Evolutionary conservation across 2,797 vertebrate genomes (phyloP).

Genomic region (Sorex maritimensis): DNA sequence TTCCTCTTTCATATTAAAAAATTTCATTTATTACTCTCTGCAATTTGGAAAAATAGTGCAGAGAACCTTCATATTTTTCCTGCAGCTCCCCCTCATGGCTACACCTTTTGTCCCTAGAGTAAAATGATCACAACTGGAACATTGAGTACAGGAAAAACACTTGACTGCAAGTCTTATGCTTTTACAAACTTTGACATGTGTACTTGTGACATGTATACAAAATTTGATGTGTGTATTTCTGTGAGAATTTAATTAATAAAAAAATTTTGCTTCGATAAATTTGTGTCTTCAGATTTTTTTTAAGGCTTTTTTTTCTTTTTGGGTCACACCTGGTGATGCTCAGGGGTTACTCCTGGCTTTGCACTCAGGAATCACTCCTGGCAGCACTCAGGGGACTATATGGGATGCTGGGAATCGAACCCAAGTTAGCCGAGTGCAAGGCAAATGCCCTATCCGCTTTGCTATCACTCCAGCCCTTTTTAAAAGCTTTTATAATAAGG

Average conservation of each 20-base stretch:
- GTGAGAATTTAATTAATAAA: not conserved
- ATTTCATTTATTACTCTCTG: not conserved
- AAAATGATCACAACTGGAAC: not conserved
- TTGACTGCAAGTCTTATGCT: not conserved
- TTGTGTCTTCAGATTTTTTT: not conserved
- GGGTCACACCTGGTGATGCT: too few relatives aligned
- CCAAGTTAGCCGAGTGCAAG: too few relatives aligned
- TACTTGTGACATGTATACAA: too few relatives aligned
- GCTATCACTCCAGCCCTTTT: too few relatives aligned
- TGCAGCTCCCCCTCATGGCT: too few relatives aligned
- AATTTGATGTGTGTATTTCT: not conserved
- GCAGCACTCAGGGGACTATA: too few relatives aligned
- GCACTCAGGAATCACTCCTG: too few relatives aligned
- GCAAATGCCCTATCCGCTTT: too few relatives aligned
- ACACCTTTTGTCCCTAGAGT: not conserved
- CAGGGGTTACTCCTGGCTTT: too few relatives aligned
- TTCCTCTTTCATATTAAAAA: constrained; percentile 1
- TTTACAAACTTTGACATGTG: not conserved
- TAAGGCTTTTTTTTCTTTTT: too few relatives aligned
- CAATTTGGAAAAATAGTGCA: not conserved
- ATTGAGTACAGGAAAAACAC: not conserved
- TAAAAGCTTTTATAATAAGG: not conserved
- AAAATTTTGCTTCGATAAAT: constrained; percentile 3
- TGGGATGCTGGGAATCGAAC: too few relatives aligned
- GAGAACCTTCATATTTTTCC: not conserved